phyloP scores from a whole-genome alignment of 92 coral and sea anemone species.

The Epizoanthus ramosus region DNA sequence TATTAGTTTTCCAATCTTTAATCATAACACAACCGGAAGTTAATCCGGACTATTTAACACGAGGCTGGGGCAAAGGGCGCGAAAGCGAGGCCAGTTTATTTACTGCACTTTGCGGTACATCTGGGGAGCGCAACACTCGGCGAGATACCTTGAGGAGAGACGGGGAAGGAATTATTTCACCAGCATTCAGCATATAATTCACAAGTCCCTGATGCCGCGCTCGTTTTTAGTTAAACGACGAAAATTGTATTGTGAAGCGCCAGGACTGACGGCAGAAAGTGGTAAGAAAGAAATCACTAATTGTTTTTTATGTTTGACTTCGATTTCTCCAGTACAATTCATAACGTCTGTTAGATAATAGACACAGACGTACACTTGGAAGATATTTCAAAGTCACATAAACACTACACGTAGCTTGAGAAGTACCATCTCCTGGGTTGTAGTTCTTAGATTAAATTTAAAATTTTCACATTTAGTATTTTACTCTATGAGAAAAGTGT shows the following conservation, averaged over 20 bases:
- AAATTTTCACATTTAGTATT: slow-evolving; percentile 27
- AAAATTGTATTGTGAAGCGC: slow-evolving; percentile 34
- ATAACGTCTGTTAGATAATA: not conserved
- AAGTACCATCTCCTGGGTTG: not conserved
- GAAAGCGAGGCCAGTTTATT: slow-evolving; percentile 45
- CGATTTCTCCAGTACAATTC: slow-evolving; percentile 17
- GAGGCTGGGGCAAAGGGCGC: slow-evolving; percentile 40
- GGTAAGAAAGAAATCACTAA: slow-evolving; percentile 25
- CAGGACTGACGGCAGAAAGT: not conserved
- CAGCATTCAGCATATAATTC: not conserved
- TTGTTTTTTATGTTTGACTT: slow-evolving; percentile 23
- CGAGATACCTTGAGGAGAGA: slow-evolving; percentile 1
- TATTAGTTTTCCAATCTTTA: slow-evolving; percentile 39
- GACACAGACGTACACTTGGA: not conserved
- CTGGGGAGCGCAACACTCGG: slow-evolving; percentile 13
- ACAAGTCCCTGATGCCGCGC: slow-evolving; percentile 64
- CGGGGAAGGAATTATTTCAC: not conserved
- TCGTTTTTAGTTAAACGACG: slow-evolving; percentile 81
- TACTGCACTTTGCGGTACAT: slow-evolving; percentile 36
- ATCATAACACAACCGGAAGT: slow-evolving; percentile 36
- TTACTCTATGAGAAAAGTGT: slow-evolving; percentile 34
- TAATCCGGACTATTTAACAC: slow-evolving; percentile 33
- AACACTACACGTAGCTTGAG: not conserved
- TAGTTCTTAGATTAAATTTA: slow-evolving; percentile 4
- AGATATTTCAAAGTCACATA: slow-evolving; percentile 1